These are phyloP conservation scores for Sus scrofa DNA, from an alignment of 2,113 vertebrate species.

Conservation along the genomic window DNA sequence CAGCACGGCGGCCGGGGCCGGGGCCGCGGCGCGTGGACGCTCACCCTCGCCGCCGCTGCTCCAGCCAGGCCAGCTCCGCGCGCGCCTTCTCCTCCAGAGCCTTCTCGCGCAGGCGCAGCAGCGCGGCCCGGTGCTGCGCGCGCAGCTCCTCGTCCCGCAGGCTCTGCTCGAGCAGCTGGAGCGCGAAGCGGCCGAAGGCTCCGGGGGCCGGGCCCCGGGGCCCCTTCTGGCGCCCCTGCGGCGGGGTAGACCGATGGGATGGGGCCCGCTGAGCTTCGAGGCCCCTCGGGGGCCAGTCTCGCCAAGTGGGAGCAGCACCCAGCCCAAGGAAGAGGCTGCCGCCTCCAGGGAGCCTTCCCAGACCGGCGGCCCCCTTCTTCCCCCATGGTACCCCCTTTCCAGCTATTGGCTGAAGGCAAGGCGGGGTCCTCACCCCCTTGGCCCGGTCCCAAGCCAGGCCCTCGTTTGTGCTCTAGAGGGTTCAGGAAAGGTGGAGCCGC, in stretches of 20 bases:
- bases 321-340: neutral
- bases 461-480: neutral
- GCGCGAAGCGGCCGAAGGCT: neutral
- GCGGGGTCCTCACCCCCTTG: neutral
- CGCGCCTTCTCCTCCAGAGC: slow-evolving; percentile 81
- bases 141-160: slow-evolving; percentile 84
- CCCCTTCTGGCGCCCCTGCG: slow-evolving; percentile 60
- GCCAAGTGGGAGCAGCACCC: rapidly evolving
- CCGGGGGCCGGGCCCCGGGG: neutral
- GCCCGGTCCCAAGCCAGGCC: rapidly evolving
- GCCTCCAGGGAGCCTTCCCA: neutral
- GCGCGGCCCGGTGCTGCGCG: slow-evolving; percentile 78
- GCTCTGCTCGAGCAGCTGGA: slow-evolving; percentile 81
- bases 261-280: neutral
- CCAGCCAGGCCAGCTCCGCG: slow-evolving; percentile 82
- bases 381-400: rapidly evolving
- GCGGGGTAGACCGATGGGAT: neutral
- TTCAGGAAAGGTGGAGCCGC: neutral
- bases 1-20: rapidly evolving
- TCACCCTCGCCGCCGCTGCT: slow-evolving; percentile 83
- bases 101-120: slow-evolving; percentile 84
- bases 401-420: neutral
- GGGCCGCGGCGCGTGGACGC: neutral
- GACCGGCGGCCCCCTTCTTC: neutral
- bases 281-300: neutral